A percentile compares a stretch with the other conserved stretches of the same genome.
Evolutionary conservation across 2,797 vertebrate species (phyloP).

Genomic region (Peromyscus melanophrys): DNA sequence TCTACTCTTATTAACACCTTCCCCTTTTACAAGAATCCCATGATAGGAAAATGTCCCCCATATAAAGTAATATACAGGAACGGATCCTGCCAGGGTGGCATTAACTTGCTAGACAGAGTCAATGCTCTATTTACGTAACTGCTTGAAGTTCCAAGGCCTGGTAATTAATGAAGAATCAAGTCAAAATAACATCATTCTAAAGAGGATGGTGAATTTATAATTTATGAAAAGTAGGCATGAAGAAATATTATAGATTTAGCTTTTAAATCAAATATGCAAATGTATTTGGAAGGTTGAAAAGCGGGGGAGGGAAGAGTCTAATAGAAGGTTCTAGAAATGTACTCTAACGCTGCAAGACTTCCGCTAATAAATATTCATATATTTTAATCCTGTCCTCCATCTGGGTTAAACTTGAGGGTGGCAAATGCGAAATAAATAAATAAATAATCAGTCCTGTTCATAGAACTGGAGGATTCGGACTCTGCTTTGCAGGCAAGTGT

Average conservation of each 20-base stretch:
- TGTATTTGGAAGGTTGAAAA: constrained; percentile 75
- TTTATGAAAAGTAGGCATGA: constrained; percentile 74
- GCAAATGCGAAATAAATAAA: constrained; percentile 81
- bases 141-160: constrained; percentile 71
- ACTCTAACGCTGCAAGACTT: constrained; percentile 80
- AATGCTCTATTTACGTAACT: constrained; percentile 65
- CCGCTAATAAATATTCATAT: constrained; percentile 86
- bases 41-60: neutral
- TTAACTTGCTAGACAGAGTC: neutral
- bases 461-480: neutral
- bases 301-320: constrained; percentile 70
- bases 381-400: constrained; percentile 82
- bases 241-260: constrained; percentile 71
- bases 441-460: constrained; percentile 64
- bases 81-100: neutral
- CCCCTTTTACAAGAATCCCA: neutral
- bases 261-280: constrained; percentile 86
- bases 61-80: neutral
- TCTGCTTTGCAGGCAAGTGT: neutral
- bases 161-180: constrained; percentile 77
- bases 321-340: constrained; percentile 80
- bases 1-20: neutral
- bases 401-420: constrained; percentile 77
- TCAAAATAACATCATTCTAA: constrained; percentile 77
- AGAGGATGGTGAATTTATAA: constrained; percentile 68